Conservation (phyloP, 1,140 invertebrate species). For the Magallana ariakensis region DNA sequence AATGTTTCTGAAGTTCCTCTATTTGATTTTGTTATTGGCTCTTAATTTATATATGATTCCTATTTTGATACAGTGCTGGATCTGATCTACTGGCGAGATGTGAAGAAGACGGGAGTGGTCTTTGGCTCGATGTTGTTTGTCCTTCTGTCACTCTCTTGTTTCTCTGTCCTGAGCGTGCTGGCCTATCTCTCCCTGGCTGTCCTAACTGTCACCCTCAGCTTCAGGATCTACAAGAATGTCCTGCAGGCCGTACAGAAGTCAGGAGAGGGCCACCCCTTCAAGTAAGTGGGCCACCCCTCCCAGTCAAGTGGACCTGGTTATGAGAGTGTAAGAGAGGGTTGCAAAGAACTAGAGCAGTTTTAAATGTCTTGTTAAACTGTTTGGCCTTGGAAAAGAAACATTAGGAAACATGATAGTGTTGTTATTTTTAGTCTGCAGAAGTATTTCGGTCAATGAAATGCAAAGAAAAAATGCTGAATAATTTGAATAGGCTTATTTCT, state of each 20-base stretch:
- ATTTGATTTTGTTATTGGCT: too few species aligned
- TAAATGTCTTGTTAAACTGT: too few species aligned
- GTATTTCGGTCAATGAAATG: too few species aligned
- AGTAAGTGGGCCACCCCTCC: constrained; percentile 97
- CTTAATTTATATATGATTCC: too few species aligned
- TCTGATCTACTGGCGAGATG: constrained; percentile 97
- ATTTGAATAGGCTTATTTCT: too few species aligned
- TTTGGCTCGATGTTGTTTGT: constrained; percentile 92
- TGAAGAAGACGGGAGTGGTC: constrained; percentile 94
- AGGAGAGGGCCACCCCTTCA: constrained; percentile 97
- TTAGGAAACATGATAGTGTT: too few species aligned
- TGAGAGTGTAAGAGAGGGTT: background rate
- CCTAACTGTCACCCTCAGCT: constrained; percentile 91
- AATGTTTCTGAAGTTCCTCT: too few species aligned
- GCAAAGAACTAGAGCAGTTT: background rate
- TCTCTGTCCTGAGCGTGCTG: constrained; percentile 96
- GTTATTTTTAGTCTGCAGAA: too few species aligned
- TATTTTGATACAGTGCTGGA: constrained; percentile 88
- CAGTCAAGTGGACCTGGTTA: constrained; percentile 85
- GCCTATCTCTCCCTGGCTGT: constrained; percentile 93
- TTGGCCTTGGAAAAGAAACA: too few species aligned
- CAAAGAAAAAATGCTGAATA: too few species aligned
- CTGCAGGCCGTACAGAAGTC: constrained; percentile 98
- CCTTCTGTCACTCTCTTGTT: constrained; percentile 94
- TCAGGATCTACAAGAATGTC: constrained; percentile 97